Evolutionary conservation across 2,113 vertebrate genomes (phyloP), one percentile per base, ranked within the genome.

Genomic region (Elephas maximus): DNA sequence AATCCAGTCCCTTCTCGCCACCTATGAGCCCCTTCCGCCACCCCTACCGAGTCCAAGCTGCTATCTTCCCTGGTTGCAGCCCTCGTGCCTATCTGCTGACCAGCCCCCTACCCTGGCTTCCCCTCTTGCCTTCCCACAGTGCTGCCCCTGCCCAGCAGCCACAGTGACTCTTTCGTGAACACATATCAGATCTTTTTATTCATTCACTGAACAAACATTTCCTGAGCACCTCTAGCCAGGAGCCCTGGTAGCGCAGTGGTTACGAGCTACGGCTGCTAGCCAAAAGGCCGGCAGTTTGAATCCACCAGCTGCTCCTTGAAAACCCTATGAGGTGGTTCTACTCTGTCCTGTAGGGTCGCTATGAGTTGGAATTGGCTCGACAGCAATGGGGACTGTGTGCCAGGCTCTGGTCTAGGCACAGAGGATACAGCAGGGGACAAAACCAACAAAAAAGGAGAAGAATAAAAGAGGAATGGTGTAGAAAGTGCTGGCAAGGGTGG

Each of bases 11-110:
- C 63, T 67, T 71, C 73, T 63, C 0, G 0, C 30, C 5, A 9
- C 20, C 37, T 7, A 0, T 6, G 33, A 84, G 21, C 37, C 6
- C 21, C 37, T 5, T 0, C 4, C 28, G 4, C 51, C 24, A 2
- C 4, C 3, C 3, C 28, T 3, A 1, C 24, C 0, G 18, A 0
- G 44, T 28, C 69, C 71, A n/a, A 57, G 62, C 17, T 0, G 7
- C 26, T 18, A 20, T 23, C 41, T 80, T 65, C 45, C 60, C 91
- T 24, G 45, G 21, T 48, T 71, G 45, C 69, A 20, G 2, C 53
- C 6, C 6, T 5, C 12, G 7, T 24, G 18, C 30, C n/a, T 7
- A 30, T 7, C 45, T 30, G 77, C 63, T 28, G 60, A 41, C 44
- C n/a, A 17, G 71, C 15, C 18, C 10, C 11, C 44, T 10, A 6